Evolutionary conservation across 1,140 invertebrate species (phyloP).

Genomic region (Drosophila varians): DNA sequence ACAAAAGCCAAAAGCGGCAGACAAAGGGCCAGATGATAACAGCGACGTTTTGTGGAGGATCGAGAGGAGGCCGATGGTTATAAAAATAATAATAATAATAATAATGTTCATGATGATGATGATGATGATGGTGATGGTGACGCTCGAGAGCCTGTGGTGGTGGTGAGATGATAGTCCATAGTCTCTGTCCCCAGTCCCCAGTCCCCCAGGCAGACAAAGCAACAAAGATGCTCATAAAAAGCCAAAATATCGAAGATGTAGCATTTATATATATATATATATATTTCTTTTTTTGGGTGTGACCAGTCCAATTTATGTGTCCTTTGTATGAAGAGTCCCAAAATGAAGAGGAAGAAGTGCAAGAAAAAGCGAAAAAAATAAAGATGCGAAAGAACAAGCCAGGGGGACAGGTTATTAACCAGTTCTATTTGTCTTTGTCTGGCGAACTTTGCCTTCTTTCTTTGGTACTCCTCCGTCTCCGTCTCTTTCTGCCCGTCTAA

Average conservation of each 20-base stretch:
- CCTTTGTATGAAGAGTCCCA: slow-evolving; percentile 44
- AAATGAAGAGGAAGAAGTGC: background rate
- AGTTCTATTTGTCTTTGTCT: slow-evolving; percentile 45
- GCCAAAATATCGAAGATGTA: slow-evolving; percentile 50
- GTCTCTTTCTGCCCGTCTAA: slow-evolving; percentile 2
- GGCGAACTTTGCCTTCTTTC: slow-evolving; percentile 2
- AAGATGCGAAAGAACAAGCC: slow-evolving; percentile 20
- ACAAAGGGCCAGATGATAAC: slow-evolving; percentile 57
- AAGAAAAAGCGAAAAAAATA: background rate
- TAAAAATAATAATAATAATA: slow-evolving; percentile 3
- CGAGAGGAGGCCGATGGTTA: slow-evolving; percentile 28
- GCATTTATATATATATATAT: too few species aligned
- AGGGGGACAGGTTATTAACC: slow-evolving; percentile 54
- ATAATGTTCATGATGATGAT: background rate
- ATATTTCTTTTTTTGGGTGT: slow-evolving; percentile 12
- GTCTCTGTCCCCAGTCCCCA: background rate
- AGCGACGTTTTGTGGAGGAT: background rate
- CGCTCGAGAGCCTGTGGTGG: too few species aligned
- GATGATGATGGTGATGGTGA: background rate
- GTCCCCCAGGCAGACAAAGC: slow-evolving; percentile 39
- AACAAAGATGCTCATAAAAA: slow-evolving; percentile 57
- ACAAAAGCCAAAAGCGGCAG: slow-evolving; percentile 35
- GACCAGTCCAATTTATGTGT: slow-evolving; percentile 44
- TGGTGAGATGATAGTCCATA: background rate
- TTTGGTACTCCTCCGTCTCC: background rate